These are phyloP conservation scores for Corvus moneduloides DNA, from an alignment of 2,113 vertebrate genomes.

Conservation along the genomic window DNA sequence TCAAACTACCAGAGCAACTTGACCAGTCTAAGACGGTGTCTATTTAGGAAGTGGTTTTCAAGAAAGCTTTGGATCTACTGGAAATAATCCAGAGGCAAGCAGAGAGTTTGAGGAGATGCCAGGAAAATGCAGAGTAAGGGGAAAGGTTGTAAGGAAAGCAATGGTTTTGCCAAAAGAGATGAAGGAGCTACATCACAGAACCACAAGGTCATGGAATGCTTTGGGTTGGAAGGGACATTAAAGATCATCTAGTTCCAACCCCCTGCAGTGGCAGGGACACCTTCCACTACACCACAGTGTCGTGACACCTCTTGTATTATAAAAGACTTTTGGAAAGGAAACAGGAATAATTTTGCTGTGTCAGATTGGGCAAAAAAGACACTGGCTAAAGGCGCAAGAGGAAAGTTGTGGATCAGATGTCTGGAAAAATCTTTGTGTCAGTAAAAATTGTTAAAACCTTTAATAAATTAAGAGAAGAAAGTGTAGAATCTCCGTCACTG, in stretches of 20 bases:
- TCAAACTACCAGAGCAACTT: no score
- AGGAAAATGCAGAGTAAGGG: not conserved
- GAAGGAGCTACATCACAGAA: not conserved
- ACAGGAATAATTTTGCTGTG: not conserved
- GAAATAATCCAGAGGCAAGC: not conserved
- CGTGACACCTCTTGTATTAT: rapidly evolving
- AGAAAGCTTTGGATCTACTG: not conserved
- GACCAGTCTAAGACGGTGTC: not conserved
- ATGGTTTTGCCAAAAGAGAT: not conserved
- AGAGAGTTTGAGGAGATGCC: not conserved
- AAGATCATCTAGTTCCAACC: not conserved
- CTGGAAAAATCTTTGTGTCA: not conserved
- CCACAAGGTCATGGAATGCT: not conserved
- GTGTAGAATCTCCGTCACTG: rapidly evolving
- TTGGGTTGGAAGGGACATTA: not conserved
- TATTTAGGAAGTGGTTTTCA: not conserved
- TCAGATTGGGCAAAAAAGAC: not conserved
- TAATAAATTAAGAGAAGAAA: not conserved
- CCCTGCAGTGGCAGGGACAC: not conserved
- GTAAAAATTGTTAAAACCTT: not conserved
- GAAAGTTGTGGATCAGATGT: not conserved
- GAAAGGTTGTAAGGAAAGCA: not conserved
- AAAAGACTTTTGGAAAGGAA: not conserved
- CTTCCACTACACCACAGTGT: not conserved
- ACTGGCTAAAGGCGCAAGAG: not conserved